phyloP scores from a whole-genome alignment of 2,113 vertebrate genomes.

The Macquaria ambigua region DNA sequence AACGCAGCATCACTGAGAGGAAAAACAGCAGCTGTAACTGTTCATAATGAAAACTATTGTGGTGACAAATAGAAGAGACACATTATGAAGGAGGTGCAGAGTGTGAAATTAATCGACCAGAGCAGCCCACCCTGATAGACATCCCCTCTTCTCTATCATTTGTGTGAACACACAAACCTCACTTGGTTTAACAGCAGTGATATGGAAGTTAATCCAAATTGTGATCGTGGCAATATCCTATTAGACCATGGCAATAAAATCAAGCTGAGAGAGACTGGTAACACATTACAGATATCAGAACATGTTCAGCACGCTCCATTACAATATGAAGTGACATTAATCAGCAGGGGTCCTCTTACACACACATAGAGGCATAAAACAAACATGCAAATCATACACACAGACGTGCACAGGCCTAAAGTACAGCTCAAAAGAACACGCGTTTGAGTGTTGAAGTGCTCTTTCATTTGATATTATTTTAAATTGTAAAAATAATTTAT shows the following conservation, averaged over 20 bases:
- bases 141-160: slow-evolving; percentile 47
- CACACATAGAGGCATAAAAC: slow-evolving; percentile 70
- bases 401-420: slow-evolving; percentile 25
- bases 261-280: slow-evolving; percentile 75
- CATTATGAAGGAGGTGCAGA: slow-evolving; percentile 65
- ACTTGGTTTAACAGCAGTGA: slow-evolving; percentile 68
- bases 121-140: slow-evolving; percentile 62
- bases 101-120: slow-evolving; percentile 74
- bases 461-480: slow-evolving; percentile 35
- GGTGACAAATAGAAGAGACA: slow-evolving; percentile 62
- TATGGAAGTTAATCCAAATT: slow-evolving; percentile 82
- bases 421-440: slow-evolving; percentile 36
- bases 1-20: slow-evolving; percentile 43
- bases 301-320: slow-evolving; percentile 73
- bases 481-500: slow-evolving; percentile 36
- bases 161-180: slow-evolving; percentile 55
- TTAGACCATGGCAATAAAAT: slow-evolving; percentile 81
- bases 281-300: slow-evolving; percentile 77
- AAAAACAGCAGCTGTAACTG: slow-evolving; percentile 48
- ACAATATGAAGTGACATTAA: slow-evolving; percentile 78
- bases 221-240: slow-evolving; percentile 79
- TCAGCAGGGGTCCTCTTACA: slow-evolving; percentile 72
- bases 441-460: slow-evolving; percentile 36
- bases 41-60: slow-evolving; percentile 62
- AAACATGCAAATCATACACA: slow-evolving; percentile 72